Base-by-base conservation (phyloP, 2,888 invertebrate genomes). In the Agrotis clavis region DNA sequence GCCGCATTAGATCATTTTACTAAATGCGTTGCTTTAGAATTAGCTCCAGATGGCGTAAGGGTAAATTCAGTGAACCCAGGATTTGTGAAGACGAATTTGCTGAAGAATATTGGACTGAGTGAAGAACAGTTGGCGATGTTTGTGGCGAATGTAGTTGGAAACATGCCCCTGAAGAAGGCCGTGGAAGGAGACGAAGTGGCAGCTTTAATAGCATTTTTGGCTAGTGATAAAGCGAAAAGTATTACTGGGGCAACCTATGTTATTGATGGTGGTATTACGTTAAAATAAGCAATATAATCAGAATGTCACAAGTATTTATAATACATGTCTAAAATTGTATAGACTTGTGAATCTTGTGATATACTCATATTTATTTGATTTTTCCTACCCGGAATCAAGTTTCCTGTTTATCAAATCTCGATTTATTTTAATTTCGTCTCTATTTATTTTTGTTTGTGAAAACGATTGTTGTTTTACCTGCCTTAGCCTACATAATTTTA, bases 11-110 rank as follows among this genome's bases (percentile, higher is more conserved):
- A 99, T 94, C 99, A 99, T 89, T 98, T 99, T 86, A 99, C 99
- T 0, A 97, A 98, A 90, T 99, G 99, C 90, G 96, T 97, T 18
- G 99, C 99, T 1, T 94, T 99, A 62, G 99, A 98, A 87, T 93
- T 98, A 70, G 98, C 98, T 45, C 87, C 97, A 1, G 98, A 98
- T 90, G 97, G 98, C 83, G 98, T 99, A 0, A 96, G 99, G 72
- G 98, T 98, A 0, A 99, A 99, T 92, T 97, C 98, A 50, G 98
- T 99, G 0, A 99, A 98, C 92, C 99, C 99, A n/a, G 99, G 99
- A n/a, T 99, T 99, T 1, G 97, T 98, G 4, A 94, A 98, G 51
- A 99, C 99, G 0, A 98, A 99, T 90, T 92, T 99, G 30, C 98
- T 99, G 83, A 98, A 97, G 90, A 97, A 97, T 77, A 97, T 97